These are phyloP conservation scores for Gibbula magus DNA, from an alignment of 2,888 invertebrate species.

Conservation along the genomic window DNA sequence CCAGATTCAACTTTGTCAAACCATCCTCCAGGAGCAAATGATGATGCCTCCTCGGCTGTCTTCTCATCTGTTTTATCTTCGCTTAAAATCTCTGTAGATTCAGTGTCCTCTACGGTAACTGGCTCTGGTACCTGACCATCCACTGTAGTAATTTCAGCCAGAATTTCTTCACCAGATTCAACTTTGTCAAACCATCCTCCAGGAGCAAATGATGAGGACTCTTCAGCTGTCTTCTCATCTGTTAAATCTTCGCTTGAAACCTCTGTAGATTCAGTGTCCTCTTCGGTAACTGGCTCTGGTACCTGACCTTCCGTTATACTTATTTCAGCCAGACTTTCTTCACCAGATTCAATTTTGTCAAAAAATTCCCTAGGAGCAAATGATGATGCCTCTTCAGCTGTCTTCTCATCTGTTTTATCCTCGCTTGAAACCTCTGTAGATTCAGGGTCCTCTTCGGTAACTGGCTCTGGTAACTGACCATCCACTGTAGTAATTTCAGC, in stretches of 20 bases:
- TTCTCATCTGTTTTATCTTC: background rate
- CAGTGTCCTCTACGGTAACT: background rate
- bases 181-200: background rate
- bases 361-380: background rate
- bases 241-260: background rate
- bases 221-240: background rate
- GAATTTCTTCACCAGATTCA: background rate
- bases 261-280: background rate
- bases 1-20: constrained; percentile 4
- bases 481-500: background rate
- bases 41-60: background rate
- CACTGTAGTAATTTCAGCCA: background rate
- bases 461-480: background rate
- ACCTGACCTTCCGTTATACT: background rate
- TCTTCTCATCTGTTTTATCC: background rate
- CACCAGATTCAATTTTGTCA: background rate
- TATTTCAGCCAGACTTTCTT: background rate
- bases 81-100: background rate
- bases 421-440: background rate
- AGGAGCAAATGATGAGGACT: too few species aligned
- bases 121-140: background rate
- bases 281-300: background rate
- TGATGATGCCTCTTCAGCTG: background rate
- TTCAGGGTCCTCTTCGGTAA: background rate
- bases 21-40: constrained; percentile 4